Evolutionary conservation across 2,888 invertebrate genomes (phyloP).

Genomic region (Drosophila buzzatii): DNA sequence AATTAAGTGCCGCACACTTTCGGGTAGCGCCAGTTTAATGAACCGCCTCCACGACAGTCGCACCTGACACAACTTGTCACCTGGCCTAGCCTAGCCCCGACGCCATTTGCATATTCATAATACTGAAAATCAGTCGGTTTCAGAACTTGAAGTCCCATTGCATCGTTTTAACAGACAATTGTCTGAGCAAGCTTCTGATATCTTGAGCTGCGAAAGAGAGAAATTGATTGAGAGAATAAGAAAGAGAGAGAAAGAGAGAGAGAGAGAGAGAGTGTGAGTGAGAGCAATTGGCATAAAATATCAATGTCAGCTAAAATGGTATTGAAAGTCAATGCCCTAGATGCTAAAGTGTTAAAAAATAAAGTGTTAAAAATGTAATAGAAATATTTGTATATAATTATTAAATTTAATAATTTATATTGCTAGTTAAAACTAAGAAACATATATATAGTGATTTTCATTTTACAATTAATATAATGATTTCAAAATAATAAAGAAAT

Average conservation of each 20-base stretch:
- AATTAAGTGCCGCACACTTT: constrained; percentile 70
- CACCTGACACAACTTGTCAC: constrained; percentile 55
- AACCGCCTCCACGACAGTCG: constrained; percentile 51
- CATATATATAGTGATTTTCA: too few species aligned
- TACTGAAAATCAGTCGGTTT: constrained; percentile 12
- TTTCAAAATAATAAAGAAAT: too few species aligned
- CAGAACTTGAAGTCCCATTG: constrained; percentile 3
- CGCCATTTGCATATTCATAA: constrained; percentile 69
- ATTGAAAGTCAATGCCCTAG: background rate
- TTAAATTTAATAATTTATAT: too few species aligned
- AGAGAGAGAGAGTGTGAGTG: background rate
- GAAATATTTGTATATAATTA: too few species aligned
- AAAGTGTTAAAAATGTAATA: too few species aligned
- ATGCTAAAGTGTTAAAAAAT: too few species aligned
- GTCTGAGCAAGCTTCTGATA: constrained; percentile 47
- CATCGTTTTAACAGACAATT: constrained; percentile 44
- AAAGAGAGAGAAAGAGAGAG: background rate
- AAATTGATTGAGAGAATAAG: background rate
- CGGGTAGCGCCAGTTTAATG: constrained; percentile 57
- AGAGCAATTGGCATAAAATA: background rate
- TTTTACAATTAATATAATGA: too few species aligned
- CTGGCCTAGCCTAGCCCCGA: background rate
- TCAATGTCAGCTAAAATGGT: background rate
- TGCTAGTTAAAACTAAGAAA: too few species aligned
- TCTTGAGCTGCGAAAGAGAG: constrained; percentile 2